Base-by-base conservation (phyloP, 92 coral and sea anemone species). In the Porites cylindrica region DNA sequence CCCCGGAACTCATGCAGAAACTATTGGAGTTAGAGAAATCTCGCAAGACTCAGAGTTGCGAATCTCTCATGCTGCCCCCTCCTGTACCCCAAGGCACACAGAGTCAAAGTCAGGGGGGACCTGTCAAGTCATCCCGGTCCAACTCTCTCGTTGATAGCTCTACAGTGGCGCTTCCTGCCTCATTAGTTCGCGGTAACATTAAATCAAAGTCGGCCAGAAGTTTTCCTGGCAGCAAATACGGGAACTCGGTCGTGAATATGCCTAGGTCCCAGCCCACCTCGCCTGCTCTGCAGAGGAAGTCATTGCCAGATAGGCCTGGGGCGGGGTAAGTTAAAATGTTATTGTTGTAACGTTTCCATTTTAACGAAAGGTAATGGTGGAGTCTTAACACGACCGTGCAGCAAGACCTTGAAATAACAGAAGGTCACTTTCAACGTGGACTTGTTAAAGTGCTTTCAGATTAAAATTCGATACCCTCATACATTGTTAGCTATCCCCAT, bases 191-290 rank as follows among this genome's bases (percentile, higher is more conserved):
- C 2, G 99, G 99, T 17, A 95, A 96, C 64, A 47, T 97, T 19
- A 93, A 95, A 66, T 97, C 98, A 13, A 97, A 97, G 82, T 97
- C 99, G 38, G 99, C 99, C 75, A 86, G 99, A 70, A 97, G 89
- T 72, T 97, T 79, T 75, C 96, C 90, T 78, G 85, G 77, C 76
- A 93, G 93, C 79, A 97, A 92, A 82, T 93, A 85, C 58, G 94
- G 93, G 20, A 79, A 89, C 66, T 78, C 76, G 81, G 73, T 84
- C 78, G 76, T 81, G 64, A 71, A 65, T 60, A 87, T 80, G 66
- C 90, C 98, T 54, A 81, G 98, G 65, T 97, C 99, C 56, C 99
- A 97, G 82, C 99, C 99, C 20, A 70, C 98, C 72, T 95, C 98
- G 23, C 99, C 99, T 61, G 92, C 96, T 32, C 85, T 88, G 77